These are phyloP conservation scores for Drosophila chauvacae DNA, from an alignment of 1,140 invertebrate species.

Conservation along the genomic window DNA sequence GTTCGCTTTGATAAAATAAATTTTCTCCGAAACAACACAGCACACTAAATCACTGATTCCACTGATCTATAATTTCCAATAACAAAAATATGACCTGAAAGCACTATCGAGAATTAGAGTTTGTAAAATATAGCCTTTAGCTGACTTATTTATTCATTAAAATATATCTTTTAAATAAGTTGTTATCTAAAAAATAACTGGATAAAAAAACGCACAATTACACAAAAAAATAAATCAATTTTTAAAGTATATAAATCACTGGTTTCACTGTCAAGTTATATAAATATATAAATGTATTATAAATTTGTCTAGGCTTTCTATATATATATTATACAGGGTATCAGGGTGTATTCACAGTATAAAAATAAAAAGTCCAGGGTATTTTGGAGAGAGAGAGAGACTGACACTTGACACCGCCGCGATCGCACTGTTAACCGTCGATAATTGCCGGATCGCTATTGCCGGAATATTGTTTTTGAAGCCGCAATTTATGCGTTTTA, in stretches of 20 bases:
- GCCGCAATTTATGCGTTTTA: slow-evolving; percentile 64
- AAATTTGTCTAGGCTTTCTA: no score
- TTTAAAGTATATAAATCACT: background rate
- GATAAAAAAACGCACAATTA: background rate
- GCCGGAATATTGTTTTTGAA: slow-evolving; percentile 66
- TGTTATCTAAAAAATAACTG: background rate
- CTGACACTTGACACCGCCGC: slow-evolving; percentile 25
- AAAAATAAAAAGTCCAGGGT: background rate
- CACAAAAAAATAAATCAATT: background rate
- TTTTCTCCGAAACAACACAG: no score
- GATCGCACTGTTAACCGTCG: slow-evolving; percentile 52
- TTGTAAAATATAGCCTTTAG: background rate
- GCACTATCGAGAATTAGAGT: background rate
- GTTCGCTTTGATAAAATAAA: no score
- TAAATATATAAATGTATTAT: background rate
- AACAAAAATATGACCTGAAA: no score
- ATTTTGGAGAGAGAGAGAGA: background rate
- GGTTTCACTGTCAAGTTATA: background rate
- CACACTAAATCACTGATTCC: no score
- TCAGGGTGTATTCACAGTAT: background rate
- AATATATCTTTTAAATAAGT: background rate
- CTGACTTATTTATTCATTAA: background rate
- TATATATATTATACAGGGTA: background rate
- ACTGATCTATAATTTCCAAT: no score
- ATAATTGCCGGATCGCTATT: slow-evolving; percentile 62